These are phyloP conservation scores for Micropoecilia bifurca DNA, from an alignment of 2,797 vertebrate genomes.

Conservation along the genomic window DNA sequence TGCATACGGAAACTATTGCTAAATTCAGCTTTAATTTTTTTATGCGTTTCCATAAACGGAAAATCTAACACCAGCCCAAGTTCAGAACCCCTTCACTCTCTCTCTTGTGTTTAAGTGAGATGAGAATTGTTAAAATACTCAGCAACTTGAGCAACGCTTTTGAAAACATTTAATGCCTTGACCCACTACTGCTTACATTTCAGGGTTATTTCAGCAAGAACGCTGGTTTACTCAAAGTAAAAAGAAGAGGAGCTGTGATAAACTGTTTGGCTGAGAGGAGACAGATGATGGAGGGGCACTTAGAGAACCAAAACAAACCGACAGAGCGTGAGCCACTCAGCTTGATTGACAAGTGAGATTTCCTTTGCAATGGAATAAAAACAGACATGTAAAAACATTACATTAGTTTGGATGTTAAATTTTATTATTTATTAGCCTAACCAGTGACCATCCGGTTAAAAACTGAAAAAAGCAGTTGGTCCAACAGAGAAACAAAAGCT, in stretches of 20 bases:
- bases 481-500: background rate
- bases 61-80: background rate
- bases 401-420: background rate
- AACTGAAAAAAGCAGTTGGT: background rate
- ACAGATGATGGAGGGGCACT: constrained; percentile 33
- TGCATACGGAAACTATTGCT: background rate
- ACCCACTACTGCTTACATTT: constrained; percentile 29
- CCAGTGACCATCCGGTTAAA: background rate
- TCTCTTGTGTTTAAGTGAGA: background rate
- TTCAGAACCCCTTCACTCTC: background rate
- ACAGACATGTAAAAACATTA: background rate
- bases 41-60: background rate
- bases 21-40: background rate
- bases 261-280: constrained; percentile 28
- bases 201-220: constrained; percentile 39
- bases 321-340: constrained; percentile 6
- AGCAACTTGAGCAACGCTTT: constrained; percentile 30
- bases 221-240: constrained; percentile 28
- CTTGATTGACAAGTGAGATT: constrained; percentile 39
- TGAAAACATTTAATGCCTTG: constrained; percentile 29
- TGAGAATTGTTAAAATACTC: background rate
- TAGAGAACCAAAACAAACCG: constrained; percentile 11
- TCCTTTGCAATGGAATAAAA: background rate
- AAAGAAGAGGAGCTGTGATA: constrained; percentile 37
- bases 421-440: background rate